Base-by-base conservation (phyloP, 2,888 invertebrate genomes). In the Psococerastis gibbosa region DNA sequence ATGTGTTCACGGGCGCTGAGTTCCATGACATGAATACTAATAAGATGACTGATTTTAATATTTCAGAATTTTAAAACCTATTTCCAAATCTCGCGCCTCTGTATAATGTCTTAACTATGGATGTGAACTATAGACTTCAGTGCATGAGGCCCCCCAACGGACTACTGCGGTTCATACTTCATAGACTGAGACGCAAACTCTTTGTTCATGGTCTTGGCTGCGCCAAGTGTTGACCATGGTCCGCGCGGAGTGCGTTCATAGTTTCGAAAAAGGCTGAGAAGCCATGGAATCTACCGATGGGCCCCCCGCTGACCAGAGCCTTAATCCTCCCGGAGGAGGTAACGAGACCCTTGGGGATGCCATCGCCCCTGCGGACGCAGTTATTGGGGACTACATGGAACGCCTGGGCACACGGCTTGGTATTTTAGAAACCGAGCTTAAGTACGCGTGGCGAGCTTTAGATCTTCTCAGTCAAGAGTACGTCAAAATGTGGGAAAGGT, bases 381-480 rank as follows among this genome's bases (percentile, higher is more conserved):
- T 85, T 54, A 80, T 85, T 60, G 81, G 81, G 52, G 87, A 85
- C 60, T 88, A 85, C 59, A 87, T 89, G 85, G 88, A 88, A 56
- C 76, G 84, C 52, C 72, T 89, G 43, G 83, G 84, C 11, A 84
- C 85, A 20, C 72, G 88, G 27, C 71, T 91, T 47, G 84, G 79
- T 56, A 78, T 88, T 53, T 70, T 91, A 11, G 89, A 91, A 62
- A 84, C 85, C 2, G 89, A 91, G 62, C 68, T 91, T 41, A 82
- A 87, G 57, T 88, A 87, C 57, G 89, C 91, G 15, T 91, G 89
- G 89, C 71, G 88, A 50, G 88, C 89, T 2, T 67, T 91, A 45
- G 89, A 91, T 58, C 68, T 91, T 43, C 71, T 91, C 23, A 87
- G 87, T 32, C 84, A 84, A 56, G 91, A 91, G 59, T 91, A 89